Conservation (phyloP, 2,113 vertebrate species). For the Pangasianodon hypophthalmus region DNA sequence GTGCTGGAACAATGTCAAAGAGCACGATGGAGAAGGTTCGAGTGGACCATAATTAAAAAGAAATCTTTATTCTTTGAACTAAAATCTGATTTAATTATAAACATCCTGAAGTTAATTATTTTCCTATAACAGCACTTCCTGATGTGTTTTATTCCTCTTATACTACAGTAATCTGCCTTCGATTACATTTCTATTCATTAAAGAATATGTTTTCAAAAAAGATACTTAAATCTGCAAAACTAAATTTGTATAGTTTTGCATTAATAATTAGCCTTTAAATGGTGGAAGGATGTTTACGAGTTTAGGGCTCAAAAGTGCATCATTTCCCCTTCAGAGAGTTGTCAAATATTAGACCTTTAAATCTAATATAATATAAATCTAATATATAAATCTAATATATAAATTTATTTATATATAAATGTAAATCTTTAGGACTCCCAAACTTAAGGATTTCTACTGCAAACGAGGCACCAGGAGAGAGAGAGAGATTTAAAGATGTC, state of each 20-base stretch:
- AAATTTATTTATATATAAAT: not conserved
- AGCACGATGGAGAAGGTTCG: not conserved
- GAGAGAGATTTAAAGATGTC: not conserved
- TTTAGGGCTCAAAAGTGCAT: not conserved
- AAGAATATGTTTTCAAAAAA: not conserved
- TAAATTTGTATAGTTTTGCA: not conserved
- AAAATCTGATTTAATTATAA: not conserved
- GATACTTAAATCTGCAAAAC: not conserved
- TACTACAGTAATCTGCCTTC: not conserved
- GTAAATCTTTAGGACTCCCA: conserved; percentile 32
- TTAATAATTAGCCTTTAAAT: not conserved
- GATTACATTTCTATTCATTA: too few species aligned
- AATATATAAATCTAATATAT: too few species aligned
- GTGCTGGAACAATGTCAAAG: not conserved
- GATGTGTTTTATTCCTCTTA: not conserved
- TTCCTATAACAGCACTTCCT: not conserved
- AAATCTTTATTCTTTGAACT: not conserved
- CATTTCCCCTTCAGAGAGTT: not conserved
- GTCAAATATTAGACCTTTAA: conserved; percentile 26
- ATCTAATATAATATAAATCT: too few species aligned
- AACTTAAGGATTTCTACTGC: not conserved
- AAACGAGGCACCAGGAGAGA: not conserved
- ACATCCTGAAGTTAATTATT: not conserved
- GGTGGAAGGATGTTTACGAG: not conserved
- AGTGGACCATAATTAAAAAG: not conserved